Base-by-base conservation (phyloP, 2,888 invertebrate species). In the Parelbella ahira region DNA sequence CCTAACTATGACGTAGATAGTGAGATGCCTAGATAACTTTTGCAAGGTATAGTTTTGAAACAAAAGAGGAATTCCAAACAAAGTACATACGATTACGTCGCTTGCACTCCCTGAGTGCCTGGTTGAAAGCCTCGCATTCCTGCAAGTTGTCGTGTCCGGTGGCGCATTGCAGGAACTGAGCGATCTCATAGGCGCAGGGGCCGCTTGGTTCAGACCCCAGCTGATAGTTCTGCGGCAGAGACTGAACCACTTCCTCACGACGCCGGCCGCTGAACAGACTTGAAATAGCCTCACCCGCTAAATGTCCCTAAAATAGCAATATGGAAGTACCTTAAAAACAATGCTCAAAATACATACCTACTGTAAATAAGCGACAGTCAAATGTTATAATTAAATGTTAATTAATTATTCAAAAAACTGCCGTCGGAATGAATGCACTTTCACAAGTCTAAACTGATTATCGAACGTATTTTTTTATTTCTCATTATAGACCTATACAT, bases 131-230 rank as follows among this genome's bases (percentile, higher is more conserved):
- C 67, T 96, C 93, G 77, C 99, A 99, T 27, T 97, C 89, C 2
- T 93, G 89, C 47, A 99, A 76, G 73, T 98, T 97, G 0, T 91
- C 88, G 61, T 94, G 94, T 18, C 89, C 92, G 51, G 93, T 90
- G 7, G 97, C 96, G 69, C 99, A 99, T 52, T 97, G 93, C 46
- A 99, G 80, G 86, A 99, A 99, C 79, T 98, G 97, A 56, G 94
- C 92, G 54, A 98, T 92, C 81, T 99, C 98, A 90, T 93, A 96
- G 25, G 95, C 93, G 78, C 99, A 99, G 1, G 96, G 94, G 8
- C 94, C 94, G 25, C 78, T 83, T 0, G 91, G 90, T 51, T 92
- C 90, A 1, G 66, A 18, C 5, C 65, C 68, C 3, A 62, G 37
- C n/a, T 73, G 56, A 48, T 83, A 83, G 54, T 71, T 61, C 20